Evolutionary conservation across 2,113 vertebrate species (phyloP).

Genomic region (Gadus chalcogrammus): DNA sequence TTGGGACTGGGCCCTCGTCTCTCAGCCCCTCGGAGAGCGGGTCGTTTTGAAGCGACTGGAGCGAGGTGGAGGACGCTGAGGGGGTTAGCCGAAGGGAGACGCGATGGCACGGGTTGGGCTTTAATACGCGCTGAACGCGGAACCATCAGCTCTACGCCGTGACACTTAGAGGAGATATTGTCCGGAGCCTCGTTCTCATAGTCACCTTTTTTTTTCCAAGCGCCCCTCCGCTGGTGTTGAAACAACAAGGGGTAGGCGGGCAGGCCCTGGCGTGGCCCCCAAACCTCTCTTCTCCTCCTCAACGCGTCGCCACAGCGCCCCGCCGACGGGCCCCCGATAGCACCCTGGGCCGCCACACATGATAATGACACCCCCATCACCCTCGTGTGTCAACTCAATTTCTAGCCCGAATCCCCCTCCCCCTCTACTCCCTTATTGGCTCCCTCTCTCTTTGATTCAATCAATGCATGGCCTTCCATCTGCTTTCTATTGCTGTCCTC

Average conservation of each 20-base stretch:
- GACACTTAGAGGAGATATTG: no score
- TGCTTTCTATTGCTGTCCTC: constrained; percentile 56
- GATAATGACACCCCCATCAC: constrained; percentile 63
- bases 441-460: constrained; percentile 57
- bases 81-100: no score
- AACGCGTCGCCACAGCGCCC: constrained; percentile 25
- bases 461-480: constrained; percentile 61
- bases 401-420: constrained; percentile 4
- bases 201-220: no score
- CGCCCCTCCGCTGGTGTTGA: constrained; percentile 17
- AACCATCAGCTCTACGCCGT: no score
- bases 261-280: constrained; percentile 11
- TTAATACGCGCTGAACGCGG: not conserved
- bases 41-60: not conserved
- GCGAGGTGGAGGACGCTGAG: not conserved
- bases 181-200: no score
- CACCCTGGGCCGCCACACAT: constrained; percentile 53
- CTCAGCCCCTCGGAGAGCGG: constrained; percentile 28
- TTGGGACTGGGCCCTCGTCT: constrained; percentile 43
- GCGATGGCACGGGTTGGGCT: not conserved
- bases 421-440: constrained; percentile 28
- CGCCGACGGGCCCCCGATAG: constrained; percentile 26
- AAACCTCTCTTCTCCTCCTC: constrained; percentile 22
- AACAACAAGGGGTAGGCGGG: constrained; percentile 28
- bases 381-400: constrained; percentile 65